These are phyloP conservation scores for Matsumyia berberina DNA, from an alignment of 2,888 invertebrate genomes.

Conservation along the genomic window DNA sequence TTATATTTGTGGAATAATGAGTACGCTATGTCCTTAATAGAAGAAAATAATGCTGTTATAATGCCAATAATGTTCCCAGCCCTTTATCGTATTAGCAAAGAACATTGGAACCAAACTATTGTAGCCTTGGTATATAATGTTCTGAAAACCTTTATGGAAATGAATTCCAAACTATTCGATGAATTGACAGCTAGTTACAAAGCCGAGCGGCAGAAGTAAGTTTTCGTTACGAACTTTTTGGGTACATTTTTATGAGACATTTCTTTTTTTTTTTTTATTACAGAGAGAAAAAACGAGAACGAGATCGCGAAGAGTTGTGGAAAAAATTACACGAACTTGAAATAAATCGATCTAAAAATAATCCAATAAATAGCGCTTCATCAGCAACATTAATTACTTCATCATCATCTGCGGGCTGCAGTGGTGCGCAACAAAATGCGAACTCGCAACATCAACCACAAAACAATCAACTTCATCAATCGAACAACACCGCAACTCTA, in stretches of 20 bases:
- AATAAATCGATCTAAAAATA: slow-evolving; percentile 86
- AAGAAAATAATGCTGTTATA: slow-evolving; percentile 95
- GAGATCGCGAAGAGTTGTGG: slow-evolving; percentile 99
- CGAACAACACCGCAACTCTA: slow-evolving; percentile 81
- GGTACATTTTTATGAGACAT: too few species aligned
- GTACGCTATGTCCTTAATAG: slow-evolving; percentile 97
- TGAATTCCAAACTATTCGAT: slow-evolving; percentile 98
- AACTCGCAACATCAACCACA: slow-evolving; percentile 79
- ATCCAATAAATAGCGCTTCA: slow-evolving; percentile 79
- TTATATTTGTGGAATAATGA: slow-evolving; percentile 98
- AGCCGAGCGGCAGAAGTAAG: slow-evolving; percentile 99
- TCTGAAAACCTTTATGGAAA: slow-evolving; percentile 98
- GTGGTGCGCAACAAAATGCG: slow-evolving; percentile 78
- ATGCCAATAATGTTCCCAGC: slow-evolving; percentile 98
- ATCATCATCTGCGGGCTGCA: slow-evolving; percentile 69
- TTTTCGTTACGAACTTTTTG: slow-evolving; percentile 75
- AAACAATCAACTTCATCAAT: slow-evolving; percentile 79
- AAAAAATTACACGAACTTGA: slow-evolving; percentile 96
- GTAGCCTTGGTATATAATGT: slow-evolving; percentile 98
- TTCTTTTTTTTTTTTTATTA: slow-evolving; percentile 35
- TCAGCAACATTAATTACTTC: slow-evolving; percentile 77
- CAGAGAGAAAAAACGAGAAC: slow-evolving; percentile 88
- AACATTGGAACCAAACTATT: slow-evolving; percentile 98
- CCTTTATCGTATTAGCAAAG: slow-evolving; percentile 95
- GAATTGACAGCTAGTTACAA: slow-evolving; percentile 99